A percentile compares a stretch with the other conserved stretches of the same genome.
Conservation (phyloP, 2,797 vertebrate species). For the Xiphorhynchus erythropygius region DNA sequence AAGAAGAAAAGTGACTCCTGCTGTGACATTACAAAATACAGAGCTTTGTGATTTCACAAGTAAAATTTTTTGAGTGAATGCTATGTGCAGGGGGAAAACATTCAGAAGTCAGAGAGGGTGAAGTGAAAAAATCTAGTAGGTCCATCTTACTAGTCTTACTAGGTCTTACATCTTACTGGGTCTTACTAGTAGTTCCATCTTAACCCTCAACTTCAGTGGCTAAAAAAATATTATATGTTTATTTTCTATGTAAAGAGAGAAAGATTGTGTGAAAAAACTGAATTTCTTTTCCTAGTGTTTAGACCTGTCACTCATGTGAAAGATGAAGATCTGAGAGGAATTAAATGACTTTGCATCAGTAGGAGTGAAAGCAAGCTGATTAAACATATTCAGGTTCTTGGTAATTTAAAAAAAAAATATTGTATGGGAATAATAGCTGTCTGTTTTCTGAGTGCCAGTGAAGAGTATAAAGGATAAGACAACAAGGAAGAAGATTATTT, state of each 20-base stretch:
- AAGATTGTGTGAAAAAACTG: background rate
- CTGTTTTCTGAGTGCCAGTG: background rate
- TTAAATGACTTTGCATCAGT: background rate
- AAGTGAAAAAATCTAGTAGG: background rate
- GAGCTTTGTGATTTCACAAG: background rate
- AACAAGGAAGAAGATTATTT: background rate
- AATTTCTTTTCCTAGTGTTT: conserved; percentile 13
- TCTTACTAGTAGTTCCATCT: background rate
- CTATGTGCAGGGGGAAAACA: background rate
- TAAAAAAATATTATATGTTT: background rate
- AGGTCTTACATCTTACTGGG: no score
- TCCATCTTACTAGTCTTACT: no score
- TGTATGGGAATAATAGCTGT: background rate
- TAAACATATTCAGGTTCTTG: background rate
- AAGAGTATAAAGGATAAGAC: background rate
- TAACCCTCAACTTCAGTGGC: background rate
- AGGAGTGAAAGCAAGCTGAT: conserved; percentile 15
- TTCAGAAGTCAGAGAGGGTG: background rate
- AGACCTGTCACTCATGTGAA: background rate
- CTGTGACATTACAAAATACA: background rate
- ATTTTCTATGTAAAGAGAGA: background rate
- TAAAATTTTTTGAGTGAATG: background rate
- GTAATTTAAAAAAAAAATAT: background rate
- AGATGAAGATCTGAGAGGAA: conserved; percentile 3
- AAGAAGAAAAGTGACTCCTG: background rate